Evolutionary conservation across 2,113 vertebrate genomes (phyloP).

Genomic region (Oophaga pumilio): DNA sequence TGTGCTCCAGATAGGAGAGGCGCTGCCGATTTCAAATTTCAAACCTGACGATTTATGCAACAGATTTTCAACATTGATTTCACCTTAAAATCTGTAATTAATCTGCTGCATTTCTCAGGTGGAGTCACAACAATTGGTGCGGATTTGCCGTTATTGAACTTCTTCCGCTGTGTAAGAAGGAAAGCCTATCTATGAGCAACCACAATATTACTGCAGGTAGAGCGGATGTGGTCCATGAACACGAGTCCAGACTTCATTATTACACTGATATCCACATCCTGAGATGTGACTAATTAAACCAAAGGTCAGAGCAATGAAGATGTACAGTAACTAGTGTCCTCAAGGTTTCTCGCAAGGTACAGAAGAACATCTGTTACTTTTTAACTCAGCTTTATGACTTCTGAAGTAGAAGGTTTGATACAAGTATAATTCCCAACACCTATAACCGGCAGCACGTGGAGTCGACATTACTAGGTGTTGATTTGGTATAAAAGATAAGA

Average conservation of each 20-base stretch:
- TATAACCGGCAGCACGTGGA: not conserved
- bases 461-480: not conserved
- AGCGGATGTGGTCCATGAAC: too few relatives aligned
- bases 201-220: too few relatives aligned
- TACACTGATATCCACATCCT: not conserved
- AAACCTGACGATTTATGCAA: too few relatives aligned
- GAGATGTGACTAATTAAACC: not conserved
- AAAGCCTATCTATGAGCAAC: too few relatives aligned
- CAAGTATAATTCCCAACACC: not conserved
- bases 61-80: too few relatives aligned
- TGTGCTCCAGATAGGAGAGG: too few relatives aligned
- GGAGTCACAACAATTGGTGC: too few relatives aligned
- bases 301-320: constrained; percentile 35
- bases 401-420: not conserved
- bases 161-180: too few relatives aligned
- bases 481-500: not conserved
- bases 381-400: constrained; percentile 33
- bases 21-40: too few relatives aligned
- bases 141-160: too few relatives aligned
- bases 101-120: too few relatives aligned
- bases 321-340: constrained; percentile 24
- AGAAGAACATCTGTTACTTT: not conserved
- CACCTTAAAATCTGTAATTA: too few relatives aligned
- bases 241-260: not conserved
- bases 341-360: constrained; percentile 4